Base-by-base conservation (phyloP, 2,888 invertebrate genomes). In the Patella ulyssiponensis region DNA sequence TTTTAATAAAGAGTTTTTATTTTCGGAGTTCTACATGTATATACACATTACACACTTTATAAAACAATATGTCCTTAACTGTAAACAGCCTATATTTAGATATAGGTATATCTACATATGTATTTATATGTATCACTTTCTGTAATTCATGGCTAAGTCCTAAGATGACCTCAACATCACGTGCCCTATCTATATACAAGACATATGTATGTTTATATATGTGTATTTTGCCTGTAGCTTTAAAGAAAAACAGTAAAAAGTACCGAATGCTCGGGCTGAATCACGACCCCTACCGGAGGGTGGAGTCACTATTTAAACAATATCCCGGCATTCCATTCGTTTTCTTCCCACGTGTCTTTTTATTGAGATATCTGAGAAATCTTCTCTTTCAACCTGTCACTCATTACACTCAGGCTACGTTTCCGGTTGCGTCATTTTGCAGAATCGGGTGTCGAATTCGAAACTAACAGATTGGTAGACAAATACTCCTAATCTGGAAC, bases 281-380 rank as follows among this genome's bases (percentile, higher is more conserved):
- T 64, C 64, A 64, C 64, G 64, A 64, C 64, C 64, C 64, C 64
- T 64, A 23, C 20, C 14, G 64, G 64, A 23, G 64, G 64, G 64
- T 64, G 64, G 64, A 64, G 64, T 64, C 64, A 64, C 23, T 64
- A 64, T 64, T 64, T 23, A 64, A 64, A 64, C 23, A 64, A 64
- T 64, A 64, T 64, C 64, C 64, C 64, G 23, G 14, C 64, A 64
- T 64, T 64, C 64, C 64, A 23, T 64, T 11, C 64, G 20, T 64
- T 64, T 23, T 23, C 64, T 23, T 64, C 23, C 64, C 64, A 64
- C 64, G 23, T 64, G 64, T 64, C 20, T 64, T 23, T 12, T 23
- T 20, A 64, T 64, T 64, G 20, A 20, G 64, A 64, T 64, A 64
- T 64, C 23, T 64, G 64, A 64, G 64, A 64, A 64, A 64, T 64